Evolutionary conservation across 2,113 vertebrate species (phyloP), one percentile per base, ranked within the genome.

Genomic region (Cryptomyrus ogoouensis): DNA sequence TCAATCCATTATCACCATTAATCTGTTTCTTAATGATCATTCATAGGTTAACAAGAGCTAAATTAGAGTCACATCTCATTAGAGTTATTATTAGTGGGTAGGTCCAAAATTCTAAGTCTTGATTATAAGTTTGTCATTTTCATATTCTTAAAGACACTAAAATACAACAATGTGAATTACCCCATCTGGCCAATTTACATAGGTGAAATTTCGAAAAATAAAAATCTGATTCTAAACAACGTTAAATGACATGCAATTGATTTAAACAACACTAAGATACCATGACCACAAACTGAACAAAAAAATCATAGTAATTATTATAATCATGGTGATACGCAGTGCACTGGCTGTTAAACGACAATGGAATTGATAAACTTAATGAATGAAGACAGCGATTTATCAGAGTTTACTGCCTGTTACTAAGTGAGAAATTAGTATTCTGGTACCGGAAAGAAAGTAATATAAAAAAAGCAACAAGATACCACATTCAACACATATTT

Each of bases 371-470:
- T 84, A 84, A 46, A 84, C 9, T 24, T 46, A 84, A 84, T 84
- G 44, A 84, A 42, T 84, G 83, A 84, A 27, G 44, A 84, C 83
- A 84, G 24, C 44, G 8, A 84, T 84, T 47, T 84, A 84, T 42
- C 80, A 83, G 80, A 84, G 44, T 47, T 84, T 44, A 84, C 19
- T 84, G 83, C 21, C 44, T 84, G 8, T 84, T 84, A 84, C 83
- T 84, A 84, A 84, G 74, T 80, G 74, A 80, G 83, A 47, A 44
- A 88, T 88, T n/a, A 88, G 42, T 10, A 24, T 44, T 56, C 53
- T 88, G 17, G 39, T 62, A 58, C 31, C 2, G 10, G 12, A 21
- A 24, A 44, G 56, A 88, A 46, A 70, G n/a, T 88, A 15, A 27
- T 42, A 10, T 17, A 8, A n/a, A 12, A 88, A 88, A 70, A 47